Evolutionary conservation across 2,113 vertebrate genomes (phyloP).

Genomic region (Hippocampus guttulatus): DNA sequence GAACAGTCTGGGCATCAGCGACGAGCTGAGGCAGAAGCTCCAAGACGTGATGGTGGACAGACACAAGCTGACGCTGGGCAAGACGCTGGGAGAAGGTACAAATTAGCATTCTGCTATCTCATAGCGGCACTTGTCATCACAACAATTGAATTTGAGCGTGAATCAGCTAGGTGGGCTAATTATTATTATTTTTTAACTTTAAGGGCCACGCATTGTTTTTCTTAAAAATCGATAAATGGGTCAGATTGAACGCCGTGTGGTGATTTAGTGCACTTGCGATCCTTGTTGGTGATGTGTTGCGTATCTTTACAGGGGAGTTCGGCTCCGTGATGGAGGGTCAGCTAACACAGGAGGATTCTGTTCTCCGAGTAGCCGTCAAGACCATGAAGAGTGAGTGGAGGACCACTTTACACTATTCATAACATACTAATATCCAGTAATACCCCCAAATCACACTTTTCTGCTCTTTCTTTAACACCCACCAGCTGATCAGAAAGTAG

Average conservation of each 20-base stretch:
- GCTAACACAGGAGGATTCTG: constrained; percentile 82
- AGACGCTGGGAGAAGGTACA: constrained; percentile 87
- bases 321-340: constrained; percentile 90
- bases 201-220: too few species aligned
- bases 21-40: constrained; percentile 86
- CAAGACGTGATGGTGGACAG: constrained; percentile 90
- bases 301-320: constrained; percentile 77
- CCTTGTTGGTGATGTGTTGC: background rate
- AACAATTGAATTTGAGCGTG: too few species aligned
- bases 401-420: background rate
- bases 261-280: too few species aligned
- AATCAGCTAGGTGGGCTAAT: too few species aligned
- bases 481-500: too few species aligned
- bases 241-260: too few species aligned
- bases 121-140: too few species aligned
- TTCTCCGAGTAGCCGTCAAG: constrained; percentile 88
- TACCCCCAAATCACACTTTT: too few species aligned
- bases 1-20: constrained; percentile 85
- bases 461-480: too few species aligned
- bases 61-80: constrained; percentile 86
- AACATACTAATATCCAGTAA: too few species aligned
- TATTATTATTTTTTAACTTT: too few species aligned
- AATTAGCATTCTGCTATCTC: background rate
- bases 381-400: constrained; percentile 89
- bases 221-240: too few species aligned